These are phyloP conservation scores for Delphinus delphis DNA, from an alignment of 2,113 vertebrate genomes.

Conservation along the genomic window DNA sequence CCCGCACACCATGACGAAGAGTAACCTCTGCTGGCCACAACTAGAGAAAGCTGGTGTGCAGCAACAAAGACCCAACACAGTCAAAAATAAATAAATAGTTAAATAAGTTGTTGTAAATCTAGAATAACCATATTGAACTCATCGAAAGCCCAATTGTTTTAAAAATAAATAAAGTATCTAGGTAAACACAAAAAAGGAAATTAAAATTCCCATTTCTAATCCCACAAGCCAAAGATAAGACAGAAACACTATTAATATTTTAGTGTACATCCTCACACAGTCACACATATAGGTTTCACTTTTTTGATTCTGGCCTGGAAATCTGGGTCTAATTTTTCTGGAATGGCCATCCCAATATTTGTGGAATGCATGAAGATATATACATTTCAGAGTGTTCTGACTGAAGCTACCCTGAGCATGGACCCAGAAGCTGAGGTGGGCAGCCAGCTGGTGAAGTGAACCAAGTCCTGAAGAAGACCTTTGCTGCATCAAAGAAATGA, in stretches of 20 bases:
- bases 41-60: no score
- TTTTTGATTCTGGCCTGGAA: neutral
- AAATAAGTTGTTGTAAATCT: no score
- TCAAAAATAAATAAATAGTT: no score
- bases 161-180: neutral
- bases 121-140: no score
- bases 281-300: neutral
- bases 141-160: no score
- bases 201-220: neutral
- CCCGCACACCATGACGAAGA: rapidly evolving
- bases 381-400: neutral
- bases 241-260: neutral
- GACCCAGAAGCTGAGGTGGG: neutral
- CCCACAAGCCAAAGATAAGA: neutral
- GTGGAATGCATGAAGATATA: neutral
- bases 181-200: neutral
- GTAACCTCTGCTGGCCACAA: no score
- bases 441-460: neutral
- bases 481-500: neutral
- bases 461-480: no score
- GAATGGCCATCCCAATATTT: neutral
- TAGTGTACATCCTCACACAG: neutral
- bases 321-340: neutral
- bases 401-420: neutral
- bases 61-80: no score